Evolutionary conservation across 2,113 vertebrate genomes (phyloP), one percentile per base, ranked within the genome.

Genomic region (Vimba vimba): DNA sequence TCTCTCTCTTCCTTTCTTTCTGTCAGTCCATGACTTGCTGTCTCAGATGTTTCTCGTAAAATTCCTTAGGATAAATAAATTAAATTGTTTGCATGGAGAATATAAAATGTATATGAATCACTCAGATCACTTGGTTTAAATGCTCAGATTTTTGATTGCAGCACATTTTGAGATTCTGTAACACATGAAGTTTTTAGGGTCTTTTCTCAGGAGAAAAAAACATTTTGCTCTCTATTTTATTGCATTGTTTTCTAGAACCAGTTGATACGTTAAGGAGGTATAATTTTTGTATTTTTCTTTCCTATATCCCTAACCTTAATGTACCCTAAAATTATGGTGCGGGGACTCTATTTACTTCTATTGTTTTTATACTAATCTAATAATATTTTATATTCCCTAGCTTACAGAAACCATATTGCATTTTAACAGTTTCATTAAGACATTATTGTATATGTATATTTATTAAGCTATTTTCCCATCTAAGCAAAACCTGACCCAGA

Each of bases 11-110:
- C 86, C 88, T 85, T 25, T 33, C 79, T 68, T 25, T 75, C 86
- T 89, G 86, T 91, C 91, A 90, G 19, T 64, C 55, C 25, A 17
- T 64, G n/a, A 30, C 59, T 11, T 30, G 23, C 27, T 27, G 36
- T 64, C 57, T 27, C 39, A 21, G 79, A 10, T 43, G n/a, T 17
- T 74, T 74, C 43, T 47, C 23, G 4, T 47, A 74, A 47, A 47
- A 74, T 15, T 74, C 23, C n/a, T n/a, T 74, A 47, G n/a, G 43
- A 75, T 50, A 75, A 75, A 47, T 75, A 75, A 50, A 50, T 17
- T 0, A 15, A 50, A 75, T 27, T 27, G 23, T 74, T n/a, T 45
- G 73, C 13, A 47, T n/a, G 27, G n/a, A 45, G 69, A 73, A 69
- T 39, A 1, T 39, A n/a, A 15, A 45, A 45, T 12, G 1, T 13